These are phyloP conservation scores for Limnothrissa miodon DNA, from an alignment of 2,113 vertebrate genomes.

Conservation along the genomic window DNA sequence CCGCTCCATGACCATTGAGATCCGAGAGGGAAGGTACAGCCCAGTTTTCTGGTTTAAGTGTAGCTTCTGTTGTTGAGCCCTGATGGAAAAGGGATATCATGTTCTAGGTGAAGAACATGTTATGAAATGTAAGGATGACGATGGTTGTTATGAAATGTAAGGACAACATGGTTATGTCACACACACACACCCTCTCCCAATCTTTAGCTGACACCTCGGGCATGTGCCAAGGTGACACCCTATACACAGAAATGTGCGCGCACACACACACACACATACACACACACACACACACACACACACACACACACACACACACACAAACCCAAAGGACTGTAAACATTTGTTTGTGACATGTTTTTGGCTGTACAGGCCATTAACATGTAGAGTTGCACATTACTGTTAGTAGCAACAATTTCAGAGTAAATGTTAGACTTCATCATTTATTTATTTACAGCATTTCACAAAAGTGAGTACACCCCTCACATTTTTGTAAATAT, in stretches of 20 bases:
- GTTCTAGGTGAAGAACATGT: neutral
- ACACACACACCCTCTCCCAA: neutral
- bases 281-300: neutral
- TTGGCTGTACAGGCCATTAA: neutral
- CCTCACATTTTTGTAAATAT: no score
- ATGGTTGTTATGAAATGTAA: neutral
- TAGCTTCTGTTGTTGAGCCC: neutral
- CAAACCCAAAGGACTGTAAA: no score
- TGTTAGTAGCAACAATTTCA: no score
- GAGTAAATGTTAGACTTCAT: neutral
- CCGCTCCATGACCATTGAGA: constrained; percentile 97
- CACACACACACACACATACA: neutral
- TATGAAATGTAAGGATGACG: neutral
- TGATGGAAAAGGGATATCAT: neutral
- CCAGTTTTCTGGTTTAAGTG: neutral
- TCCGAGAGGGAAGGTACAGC: constrained; percentile 90
- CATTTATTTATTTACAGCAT: no score
- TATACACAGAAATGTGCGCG: neutral
- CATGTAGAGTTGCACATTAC: neutral
- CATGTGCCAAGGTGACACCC: neutral
- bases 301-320: neutral
- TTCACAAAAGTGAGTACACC: no score
- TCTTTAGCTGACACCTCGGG: neutral
- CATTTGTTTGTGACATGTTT: neutral
- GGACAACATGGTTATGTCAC: neutral